A percentile compares a stretch with the other conserved stretches of the same genome.
Conservation (phyloP, 2,113 vertebrate species). For the Notiomystis cincta region DNA sequence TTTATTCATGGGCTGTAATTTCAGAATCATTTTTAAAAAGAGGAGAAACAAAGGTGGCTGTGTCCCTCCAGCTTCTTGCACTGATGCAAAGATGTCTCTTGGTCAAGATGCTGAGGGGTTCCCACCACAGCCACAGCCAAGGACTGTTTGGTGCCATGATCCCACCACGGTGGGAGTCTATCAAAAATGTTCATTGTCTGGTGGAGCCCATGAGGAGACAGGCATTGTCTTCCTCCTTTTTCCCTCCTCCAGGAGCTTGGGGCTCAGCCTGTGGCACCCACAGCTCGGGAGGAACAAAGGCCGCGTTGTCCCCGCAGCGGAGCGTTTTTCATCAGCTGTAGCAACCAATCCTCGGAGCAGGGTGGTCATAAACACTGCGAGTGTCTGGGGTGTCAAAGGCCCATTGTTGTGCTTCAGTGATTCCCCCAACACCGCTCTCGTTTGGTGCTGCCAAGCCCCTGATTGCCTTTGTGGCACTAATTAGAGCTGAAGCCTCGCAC, state of each 20-base stretch:
- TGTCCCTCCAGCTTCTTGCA: background rate
- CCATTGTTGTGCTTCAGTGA: background rate
- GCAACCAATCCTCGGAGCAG: background rate
- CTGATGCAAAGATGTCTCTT: background rate
- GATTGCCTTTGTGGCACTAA: conserved; percentile 41
- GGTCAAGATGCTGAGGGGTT: background rate
- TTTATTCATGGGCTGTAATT: background rate
- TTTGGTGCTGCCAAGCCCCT: background rate
- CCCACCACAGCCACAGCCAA: background rate
- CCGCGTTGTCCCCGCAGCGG: background rate
- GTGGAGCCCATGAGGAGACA: background rate
- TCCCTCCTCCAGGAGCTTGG: background rate
- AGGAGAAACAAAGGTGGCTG: background rate
- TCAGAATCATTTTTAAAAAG: accelerated
- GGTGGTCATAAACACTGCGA: background rate
- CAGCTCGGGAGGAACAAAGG: background rate
- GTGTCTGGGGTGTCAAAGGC: background rate
- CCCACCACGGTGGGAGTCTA: background rate
- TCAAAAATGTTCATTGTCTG: background rate
- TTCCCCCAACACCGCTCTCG: background rate
- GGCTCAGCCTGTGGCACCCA: background rate
- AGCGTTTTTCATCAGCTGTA: background rate
- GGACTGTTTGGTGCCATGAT: background rate
- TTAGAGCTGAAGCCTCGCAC: conserved; percentile 26
- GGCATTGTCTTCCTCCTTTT: background rate